Base-by-base conservation (phyloP, 2,797 vertebrate genomes). In the Acanthiza pusilla region DNA sequence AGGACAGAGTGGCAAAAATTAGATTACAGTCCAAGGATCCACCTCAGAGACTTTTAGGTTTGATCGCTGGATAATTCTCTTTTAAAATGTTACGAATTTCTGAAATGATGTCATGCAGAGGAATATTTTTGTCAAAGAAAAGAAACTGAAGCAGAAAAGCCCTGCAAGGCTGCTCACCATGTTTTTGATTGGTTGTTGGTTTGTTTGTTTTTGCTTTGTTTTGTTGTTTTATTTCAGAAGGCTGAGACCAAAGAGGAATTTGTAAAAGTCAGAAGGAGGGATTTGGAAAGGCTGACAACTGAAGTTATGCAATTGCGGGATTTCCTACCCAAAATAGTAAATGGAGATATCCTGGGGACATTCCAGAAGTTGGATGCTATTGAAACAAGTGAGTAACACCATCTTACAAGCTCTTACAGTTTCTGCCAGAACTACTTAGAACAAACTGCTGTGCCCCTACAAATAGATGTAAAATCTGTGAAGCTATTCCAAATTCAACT, bases 291-390 rank as follows among this genome's bases (percentile, higher is more conserved):
- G 68, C 92, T 99, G 87, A 99, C 98, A 16, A 99, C 99, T 3
- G 99, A 99, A 96, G 98, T 99, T 77, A 99, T 99, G 99, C 99
- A 99, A 76, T 97, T 99, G 62, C 97, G 98, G 63, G 99, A 99
- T 90, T 98, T 99, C 96, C 96, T 99, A 90, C 99, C 99, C 57
- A 97, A 95, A 93, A 98, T 99, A 16, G 90, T 99, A 21, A 99
- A 98, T 30, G 88, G 95, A 32, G 98, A 99, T 34, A 93, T 99
- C 34, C 88, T 98, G 40, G 98, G 98, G 32, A 98, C 92, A 45
- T 97, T 99, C 86, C 98, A 97, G 63, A 98, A 98, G 89, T 96
- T 98, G 68, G 97, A 93, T 62, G 85, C 92, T 55, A 71, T 98
- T 79, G 98, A 99, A 89, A 97, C 96, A 95, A 96, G 99, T 99